Conservation (phyloP, 2,113 vertebrate species). For the Saccopteryx bilineata region DNA sequence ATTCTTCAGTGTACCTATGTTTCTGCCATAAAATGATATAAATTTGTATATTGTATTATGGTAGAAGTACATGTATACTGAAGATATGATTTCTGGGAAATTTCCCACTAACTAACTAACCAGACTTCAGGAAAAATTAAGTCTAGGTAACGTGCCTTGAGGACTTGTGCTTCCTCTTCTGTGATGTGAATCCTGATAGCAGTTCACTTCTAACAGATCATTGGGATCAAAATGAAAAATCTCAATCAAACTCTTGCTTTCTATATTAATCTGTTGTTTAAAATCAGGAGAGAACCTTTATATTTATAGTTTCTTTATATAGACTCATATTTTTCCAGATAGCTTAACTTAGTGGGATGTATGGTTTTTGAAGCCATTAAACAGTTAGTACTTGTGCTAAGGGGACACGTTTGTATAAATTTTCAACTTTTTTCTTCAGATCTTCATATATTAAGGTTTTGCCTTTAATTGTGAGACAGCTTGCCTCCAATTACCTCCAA, state of each 20-base stretch:
- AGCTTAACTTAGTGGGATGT: neutral
- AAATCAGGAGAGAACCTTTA: neutral
- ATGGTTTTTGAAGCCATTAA: neutral
- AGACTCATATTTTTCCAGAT: neutral
- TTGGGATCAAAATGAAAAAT: neutral
- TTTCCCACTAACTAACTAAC: neutral
- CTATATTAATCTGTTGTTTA: constrained; percentile 14
- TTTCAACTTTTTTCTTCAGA: neutral
- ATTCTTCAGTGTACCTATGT: neutral
- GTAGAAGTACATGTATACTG: neutral
- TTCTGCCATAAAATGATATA: neutral
- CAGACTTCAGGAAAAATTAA: neutral
- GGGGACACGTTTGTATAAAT: neutral
- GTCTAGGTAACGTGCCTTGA: too few relatives aligned
- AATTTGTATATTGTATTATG: neutral
- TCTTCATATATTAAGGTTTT: constrained; percentile 16
- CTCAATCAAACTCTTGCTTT: neutral
- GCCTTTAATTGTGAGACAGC: constrained; percentile 26
- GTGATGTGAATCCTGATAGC: neutral
- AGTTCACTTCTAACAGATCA: neutral
- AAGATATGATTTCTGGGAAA: neutral
- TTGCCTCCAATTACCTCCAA: neutral
- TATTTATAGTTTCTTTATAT: neutral
- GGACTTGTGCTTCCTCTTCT: neutral
- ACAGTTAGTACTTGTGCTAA: neutral